Percentiles rank a stretch among this genome's conserved stretches.
phyloP scores from a whole-genome alignment of 2,113 vertebrate genomes.

The Papio anubis region DNA sequence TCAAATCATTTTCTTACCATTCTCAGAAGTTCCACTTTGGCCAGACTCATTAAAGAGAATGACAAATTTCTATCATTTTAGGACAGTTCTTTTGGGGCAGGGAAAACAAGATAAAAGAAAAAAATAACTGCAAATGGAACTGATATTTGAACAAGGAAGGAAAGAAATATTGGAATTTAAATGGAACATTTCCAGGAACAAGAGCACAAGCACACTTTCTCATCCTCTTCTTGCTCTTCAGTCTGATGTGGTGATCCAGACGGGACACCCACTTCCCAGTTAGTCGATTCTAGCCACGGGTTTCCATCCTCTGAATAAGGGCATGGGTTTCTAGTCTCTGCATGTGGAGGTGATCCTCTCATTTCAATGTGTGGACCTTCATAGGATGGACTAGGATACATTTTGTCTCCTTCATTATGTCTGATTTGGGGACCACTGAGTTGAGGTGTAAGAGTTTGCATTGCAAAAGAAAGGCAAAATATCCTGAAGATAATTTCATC shows the following conservation, averaged over 20 bases:
- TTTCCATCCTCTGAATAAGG: background rate
- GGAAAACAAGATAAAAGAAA: background rate
- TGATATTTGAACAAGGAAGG: background rate
- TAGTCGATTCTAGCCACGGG: background rate
- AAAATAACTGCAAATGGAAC: background rate
- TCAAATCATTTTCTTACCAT: slow-evolving; percentile 28
- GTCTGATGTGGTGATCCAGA: background rate
- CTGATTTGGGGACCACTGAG: background rate
- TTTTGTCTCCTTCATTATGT: background rate
- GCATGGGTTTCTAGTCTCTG: background rate
- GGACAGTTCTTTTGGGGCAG: background rate
- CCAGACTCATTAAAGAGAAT: background rate
- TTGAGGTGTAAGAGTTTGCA: background rate
- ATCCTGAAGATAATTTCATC: slow-evolving; percentile 7
- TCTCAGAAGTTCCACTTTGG: background rate
- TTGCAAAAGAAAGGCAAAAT: slow-evolving; percentile 2
- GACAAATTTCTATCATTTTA: background rate
- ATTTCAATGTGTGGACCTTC: background rate
- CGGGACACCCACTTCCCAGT: background rate
- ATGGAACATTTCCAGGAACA: slow-evolving; percentile 55
- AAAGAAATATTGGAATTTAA: background rate
- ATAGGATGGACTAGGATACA: background rate
- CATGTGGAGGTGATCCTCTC: background rate
- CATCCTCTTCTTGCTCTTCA: background rate
- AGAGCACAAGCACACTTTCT: background rate